Conservation (phyloP, 2,888 invertebrate species). For the Scrobipalpa atriplicella region DNA sequence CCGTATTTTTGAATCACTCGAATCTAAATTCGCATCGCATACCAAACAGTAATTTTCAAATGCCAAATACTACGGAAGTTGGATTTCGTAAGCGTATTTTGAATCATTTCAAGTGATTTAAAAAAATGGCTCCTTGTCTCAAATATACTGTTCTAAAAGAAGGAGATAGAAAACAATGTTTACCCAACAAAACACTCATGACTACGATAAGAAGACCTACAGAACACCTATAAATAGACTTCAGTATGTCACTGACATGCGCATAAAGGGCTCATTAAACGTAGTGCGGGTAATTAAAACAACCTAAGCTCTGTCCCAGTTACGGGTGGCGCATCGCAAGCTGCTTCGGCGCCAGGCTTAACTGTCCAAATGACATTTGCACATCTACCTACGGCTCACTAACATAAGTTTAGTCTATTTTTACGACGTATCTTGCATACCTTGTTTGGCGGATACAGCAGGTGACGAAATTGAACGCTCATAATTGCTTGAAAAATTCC, state of each 20-base stretch:
- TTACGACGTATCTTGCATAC: conserved; percentile 17
- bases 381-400: conserved; percentile 38
- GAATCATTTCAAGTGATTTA: too few relatives aligned
- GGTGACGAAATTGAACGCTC: not conserved
- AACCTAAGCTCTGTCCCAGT: conserved; percentile 75
- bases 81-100: too few relatives aligned
- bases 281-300: conserved; percentile 73
- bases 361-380: conserved; percentile 74
- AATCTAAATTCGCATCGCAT: too few relatives aligned
- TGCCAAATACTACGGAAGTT: too few relatives aligned
- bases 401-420: conserved; percentile 27
- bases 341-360: conserved; percentile 73
- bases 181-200: not conserved
- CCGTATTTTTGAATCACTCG: too few relatives aligned
- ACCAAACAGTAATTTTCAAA: too few relatives aligned
- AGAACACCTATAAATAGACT: not conserved
- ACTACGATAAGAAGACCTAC: not conserved
- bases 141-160: not conserved
- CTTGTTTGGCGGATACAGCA: not conserved
- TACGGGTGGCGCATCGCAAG: conserved; percentile 76
- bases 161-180: not conserved
- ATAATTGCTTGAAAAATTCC: not conserved
- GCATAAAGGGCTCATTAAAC: conserved; percentile 63
- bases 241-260: conserved; percentile 3
- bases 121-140: too few relatives aligned